A percentile compares a stretch with the other conserved stretches of the same genome.
phyloP scores from a whole-genome alignment of 2,113 vertebrate genomes.

The Tursiops truncatus region DNA sequence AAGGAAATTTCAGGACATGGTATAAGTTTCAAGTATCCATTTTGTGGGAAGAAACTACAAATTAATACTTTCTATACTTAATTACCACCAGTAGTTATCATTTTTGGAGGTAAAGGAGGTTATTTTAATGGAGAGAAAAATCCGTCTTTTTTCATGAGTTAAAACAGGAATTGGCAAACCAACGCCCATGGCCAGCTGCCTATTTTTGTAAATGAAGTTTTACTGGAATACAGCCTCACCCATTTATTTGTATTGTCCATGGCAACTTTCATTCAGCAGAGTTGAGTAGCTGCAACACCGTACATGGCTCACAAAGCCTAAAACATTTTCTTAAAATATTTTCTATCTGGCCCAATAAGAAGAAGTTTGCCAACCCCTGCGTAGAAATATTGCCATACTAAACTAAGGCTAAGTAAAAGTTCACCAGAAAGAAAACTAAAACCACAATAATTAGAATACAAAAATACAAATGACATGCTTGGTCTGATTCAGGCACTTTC shows the following conservation, averaged over 20 bases:
- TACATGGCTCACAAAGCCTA: not conserved
- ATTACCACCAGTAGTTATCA: not conserved
- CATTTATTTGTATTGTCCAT: not conserved
- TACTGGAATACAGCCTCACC: not conserved
- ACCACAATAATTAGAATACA: constrained; percentile 68
- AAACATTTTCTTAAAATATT: not conserved
- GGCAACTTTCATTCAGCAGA: not conserved
- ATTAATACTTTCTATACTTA: not conserved
- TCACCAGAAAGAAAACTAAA: constrained; percentile 58
- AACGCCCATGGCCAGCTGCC: not conserved
- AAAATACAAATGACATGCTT: constrained; percentile 83
- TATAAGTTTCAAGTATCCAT: not conserved
- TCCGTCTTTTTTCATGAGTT: not conserved
- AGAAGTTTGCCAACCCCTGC: not conserved
- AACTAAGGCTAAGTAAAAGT: not conserved
- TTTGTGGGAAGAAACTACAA: not conserved
- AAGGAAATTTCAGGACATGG: not conserved
- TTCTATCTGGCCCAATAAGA: not conserved
- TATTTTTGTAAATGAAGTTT: not conserved
- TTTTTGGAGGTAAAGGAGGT: not conserved
- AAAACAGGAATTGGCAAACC: not conserved
- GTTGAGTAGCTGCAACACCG: not conserved
- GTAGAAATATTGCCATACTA: not conserved
- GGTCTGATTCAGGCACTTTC: constrained; percentile 92
- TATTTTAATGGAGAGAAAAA: not conserved